Evolutionary conservation across 2,888 invertebrate genomes (phyloP), one percentile per base, ranked within the genome.

Genomic region (Caenorhabditis parvicauda): DNA sequence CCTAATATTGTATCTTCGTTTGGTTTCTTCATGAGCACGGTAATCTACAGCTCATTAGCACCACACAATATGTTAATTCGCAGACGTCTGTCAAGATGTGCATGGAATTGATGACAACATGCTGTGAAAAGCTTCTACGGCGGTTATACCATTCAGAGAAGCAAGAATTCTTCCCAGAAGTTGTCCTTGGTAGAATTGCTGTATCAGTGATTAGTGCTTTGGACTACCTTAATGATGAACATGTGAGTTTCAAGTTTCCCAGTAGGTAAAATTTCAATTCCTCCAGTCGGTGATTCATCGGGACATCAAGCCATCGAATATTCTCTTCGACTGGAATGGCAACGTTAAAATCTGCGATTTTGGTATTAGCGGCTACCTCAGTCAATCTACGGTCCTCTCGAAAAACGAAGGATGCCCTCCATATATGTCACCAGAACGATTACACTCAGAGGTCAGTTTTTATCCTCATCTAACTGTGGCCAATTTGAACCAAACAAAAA

Each of bases 71-170:
- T 42, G 3, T 47, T 25, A 6, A 17, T 43, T 64, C 75, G 25
- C 69, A 83, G 82, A 76, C 80, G 0, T 94, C 96, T 83, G 95
- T 98, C 0, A 98, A 96, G 94, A 96, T 99, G 82, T 98, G 96
- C 83, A 98, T 98, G 98, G 96, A 98, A 85, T 86, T 96, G 72
- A 98, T 99, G 98, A 89, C 92, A 14, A 93, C 94, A 25, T 98
- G 96, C 84, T 90, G 98, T 82, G 98, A 98, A 83, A 96, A 96
- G 85, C 85, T 98, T 79, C 86, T 95, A 63, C 92, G 92, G 83
- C 85, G 88, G 74, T 62, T 61, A 17, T 51, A 67, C 39, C 88
- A 89, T 63, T 87, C 88, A 70, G 35, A 32, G 35, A 54, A 63
- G 55, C 48, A 54, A 27, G 57, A 55, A 35, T 89, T 93, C 21